These are phyloP conservation scores for Phyllostomus discolor DNA, from an alignment of 2,113 vertebrate species.

Conservation along the genomic window DNA sequence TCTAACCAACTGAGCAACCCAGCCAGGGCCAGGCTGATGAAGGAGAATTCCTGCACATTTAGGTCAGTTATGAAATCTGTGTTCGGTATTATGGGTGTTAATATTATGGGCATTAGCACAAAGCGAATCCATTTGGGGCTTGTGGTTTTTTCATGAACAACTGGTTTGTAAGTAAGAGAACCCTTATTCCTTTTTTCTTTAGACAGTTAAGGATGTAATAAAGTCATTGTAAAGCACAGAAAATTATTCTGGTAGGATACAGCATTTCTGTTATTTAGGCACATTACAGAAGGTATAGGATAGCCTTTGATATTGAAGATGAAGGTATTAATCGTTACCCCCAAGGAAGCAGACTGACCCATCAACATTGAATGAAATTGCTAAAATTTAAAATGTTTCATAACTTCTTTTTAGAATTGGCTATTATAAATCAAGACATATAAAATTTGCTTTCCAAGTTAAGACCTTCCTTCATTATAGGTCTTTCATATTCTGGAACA, in stretches of 20 bases:
- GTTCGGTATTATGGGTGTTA: background rate
- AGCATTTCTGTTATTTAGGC: background rate
- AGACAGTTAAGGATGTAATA: background rate
- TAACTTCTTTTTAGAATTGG: background rate
- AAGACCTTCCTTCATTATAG: background rate
- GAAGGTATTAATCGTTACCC: background rate
- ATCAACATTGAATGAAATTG: background rate
- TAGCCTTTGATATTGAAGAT: background rate
- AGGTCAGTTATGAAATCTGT: background rate
- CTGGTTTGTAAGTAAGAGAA: background rate
- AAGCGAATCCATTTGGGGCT: background rate
- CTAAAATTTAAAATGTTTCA: background rate
- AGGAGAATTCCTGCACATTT: background rate
- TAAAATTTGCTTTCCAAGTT: background rate
- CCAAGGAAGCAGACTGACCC: background rate
- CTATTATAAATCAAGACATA: background rate
- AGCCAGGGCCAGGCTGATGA: too few relatives aligned
- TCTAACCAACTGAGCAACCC: background rate
- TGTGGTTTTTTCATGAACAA: background rate
- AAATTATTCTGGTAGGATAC: background rate
- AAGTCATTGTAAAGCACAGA: slow-evolving; percentile 3
- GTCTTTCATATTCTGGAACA: background rate
- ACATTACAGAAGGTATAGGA: background rate
- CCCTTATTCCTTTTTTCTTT: background rate
- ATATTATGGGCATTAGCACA: background rate